Base-by-base conservation (phyloP, 1,140 invertebrate species). In the Scaptodrosophila lebanonensis region DNA sequence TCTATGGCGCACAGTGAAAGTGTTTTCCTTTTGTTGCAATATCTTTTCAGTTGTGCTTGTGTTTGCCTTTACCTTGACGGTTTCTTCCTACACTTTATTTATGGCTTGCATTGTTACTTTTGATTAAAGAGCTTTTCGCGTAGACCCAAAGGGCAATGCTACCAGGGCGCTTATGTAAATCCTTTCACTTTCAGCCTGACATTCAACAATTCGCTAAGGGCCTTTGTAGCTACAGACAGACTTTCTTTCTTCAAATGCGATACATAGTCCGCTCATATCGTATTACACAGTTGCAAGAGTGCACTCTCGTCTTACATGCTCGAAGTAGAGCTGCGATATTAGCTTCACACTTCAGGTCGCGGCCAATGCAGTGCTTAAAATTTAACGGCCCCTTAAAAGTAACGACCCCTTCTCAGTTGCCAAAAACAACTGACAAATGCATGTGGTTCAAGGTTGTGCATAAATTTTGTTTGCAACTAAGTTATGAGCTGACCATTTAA, bases 121-220 rank as follows among this genome's bases (percentile, higher is more conserved):
- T 53, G 33, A 53, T 60, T 42, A 66, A 57, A 57, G 27, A 62
- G 20, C 38, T 45, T 16, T 25, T 25, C 3, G 22, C 22, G 8
- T 25, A 25, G 22, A 25, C 22, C 44, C 44, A 36, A 63, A 66
- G 68, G 57, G 68, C 68, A 66, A 16, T 61, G 30, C 43, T 49
- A 45, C 27, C 38, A 17, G 36, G 32, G 42, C 29, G 18, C 35
- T 76, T 75, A 59, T 58, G 45, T 75, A 69, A 76, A 59, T 76
- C 71, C 71, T 76, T 76, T 76, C 71, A 76, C 71, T 76, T 76
- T 76, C 33, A 32, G 44, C 22, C 58, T 57, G 61, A 62, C 61
- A 66, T 58, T 47, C 47, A 63, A 51, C n/a, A n/a, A n/a, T n/a
- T n/a, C n/a, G n/a, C n/a, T n/a, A n/a, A n/a, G n/a, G n/a, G n/a